Percentiles rank a stretch among this genome's conserved stretches.
Evolutionary conservation across 2,113 vertebrate genomes (phyloP).

Genomic region (Cottus gobio): DNA sequence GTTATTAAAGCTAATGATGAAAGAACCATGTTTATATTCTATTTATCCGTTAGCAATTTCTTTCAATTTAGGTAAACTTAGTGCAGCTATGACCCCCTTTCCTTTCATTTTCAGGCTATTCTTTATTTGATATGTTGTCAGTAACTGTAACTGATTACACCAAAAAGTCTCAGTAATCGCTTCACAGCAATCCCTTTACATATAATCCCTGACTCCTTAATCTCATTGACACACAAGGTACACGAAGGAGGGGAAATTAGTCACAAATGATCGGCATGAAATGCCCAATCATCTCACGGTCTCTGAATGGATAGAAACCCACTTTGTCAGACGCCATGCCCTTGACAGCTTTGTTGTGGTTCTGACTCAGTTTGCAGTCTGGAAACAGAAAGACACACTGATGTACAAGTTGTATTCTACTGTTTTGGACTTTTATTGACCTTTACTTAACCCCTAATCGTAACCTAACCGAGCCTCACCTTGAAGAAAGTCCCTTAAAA

Average conservation of each 20-base stretch:
- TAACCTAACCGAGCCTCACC: background rate
- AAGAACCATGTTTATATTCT: background rate
- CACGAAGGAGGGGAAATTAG: slow-evolving; percentile 59
- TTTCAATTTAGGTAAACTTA: background rate
- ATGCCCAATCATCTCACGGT: slow-evolving; percentile 53
- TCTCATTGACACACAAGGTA: slow-evolving; percentile 53
- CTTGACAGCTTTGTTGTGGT: slow-evolving; percentile 19
- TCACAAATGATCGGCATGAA: slow-evolving; percentile 60
- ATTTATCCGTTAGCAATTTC: background rate
- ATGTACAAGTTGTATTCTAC: background rate
- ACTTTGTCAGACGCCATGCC: slow-evolving; percentile 16
- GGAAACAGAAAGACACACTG: background rate
- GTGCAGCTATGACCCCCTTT: background rate
- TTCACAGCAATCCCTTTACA: slow-evolving; percentile 57
- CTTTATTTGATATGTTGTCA: slow-evolving; percentile 7
- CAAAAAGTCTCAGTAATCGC: slow-evolving; percentile 40
- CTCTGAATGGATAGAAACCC: slow-evolving; percentile 29
- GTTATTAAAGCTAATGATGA: background rate
- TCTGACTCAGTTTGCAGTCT: slow-evolving; percentile 12
- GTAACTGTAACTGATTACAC: slow-evolving; percentile 50
- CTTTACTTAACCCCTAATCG: background rate
- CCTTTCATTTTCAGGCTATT: background rate
- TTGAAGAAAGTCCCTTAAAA: background rate
- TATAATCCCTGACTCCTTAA: slow-evolving; percentile 54
- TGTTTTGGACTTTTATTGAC: slow-evolving; percentile 12